These are phyloP conservation scores for Pseudonaja textilis DNA, from an alignment of 2,113 vertebrate genomes.

Conservation along the genomic window DNA sequence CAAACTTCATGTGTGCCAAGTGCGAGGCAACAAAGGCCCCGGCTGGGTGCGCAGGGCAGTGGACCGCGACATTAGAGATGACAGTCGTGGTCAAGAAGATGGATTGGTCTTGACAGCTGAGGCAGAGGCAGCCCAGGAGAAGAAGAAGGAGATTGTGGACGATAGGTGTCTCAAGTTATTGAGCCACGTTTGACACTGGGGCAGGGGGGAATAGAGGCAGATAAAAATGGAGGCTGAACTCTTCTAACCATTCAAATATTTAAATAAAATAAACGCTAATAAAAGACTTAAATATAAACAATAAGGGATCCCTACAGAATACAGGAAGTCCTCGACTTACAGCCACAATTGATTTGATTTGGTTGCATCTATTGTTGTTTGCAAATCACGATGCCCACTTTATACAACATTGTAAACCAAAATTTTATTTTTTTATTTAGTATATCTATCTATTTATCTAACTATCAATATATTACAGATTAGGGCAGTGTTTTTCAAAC, in stretches of 20 bases:
- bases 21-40: neutral
- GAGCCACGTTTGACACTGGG: neutral
- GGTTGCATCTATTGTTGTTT: too few species aligned
- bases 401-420: too few species aligned
- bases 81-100: neutral
- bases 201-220: neutral
- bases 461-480: too few species aligned
- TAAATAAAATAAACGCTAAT: too few species aligned
- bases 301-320: neutral
- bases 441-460: too few species aligned
- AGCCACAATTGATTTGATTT: too few species aligned
- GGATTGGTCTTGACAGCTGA: constrained; percentile 6
- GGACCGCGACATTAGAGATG: neutral
- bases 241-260: neutral
- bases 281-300: neutral
- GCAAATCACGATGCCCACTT: too few species aligned
- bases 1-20: neutral
- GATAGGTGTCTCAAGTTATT: neutral
- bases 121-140: neutral
- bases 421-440: too few species aligned
- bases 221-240: neutral
- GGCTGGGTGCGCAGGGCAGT: neutral
- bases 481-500: too few species aligned
- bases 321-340: too few species aligned
- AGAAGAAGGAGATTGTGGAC: neutral